Evolutionary conservation across 2,888 invertebrate species (phyloP).

Genomic region (Phorcus lineatus): DNA sequence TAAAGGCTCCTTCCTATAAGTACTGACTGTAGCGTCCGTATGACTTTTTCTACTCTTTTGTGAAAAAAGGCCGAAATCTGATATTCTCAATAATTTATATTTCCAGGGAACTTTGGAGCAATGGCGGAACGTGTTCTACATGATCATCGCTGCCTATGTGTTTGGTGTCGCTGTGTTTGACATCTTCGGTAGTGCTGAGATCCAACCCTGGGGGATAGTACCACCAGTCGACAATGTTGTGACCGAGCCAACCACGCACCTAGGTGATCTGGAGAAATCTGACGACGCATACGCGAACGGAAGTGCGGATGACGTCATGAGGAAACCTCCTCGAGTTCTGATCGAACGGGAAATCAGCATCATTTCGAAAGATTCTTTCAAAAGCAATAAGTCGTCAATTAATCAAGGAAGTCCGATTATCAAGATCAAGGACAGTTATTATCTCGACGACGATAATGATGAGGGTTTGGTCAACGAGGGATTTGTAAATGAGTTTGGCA

Average conservation of each 20-base stretch:
- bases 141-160: not conserved
- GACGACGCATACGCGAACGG: not conserved
- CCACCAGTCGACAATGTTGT: not conserved
- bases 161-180: not conserved
- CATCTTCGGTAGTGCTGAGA: constrained; percentile 1
- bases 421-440: not conserved
- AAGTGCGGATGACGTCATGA: not conserved
- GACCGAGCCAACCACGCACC: not conserved
- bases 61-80: no score
- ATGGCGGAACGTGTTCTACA: constrained; percentile 14
- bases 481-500: not conserved
- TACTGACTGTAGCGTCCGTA: no score
- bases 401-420: not conserved
- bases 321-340: not conserved
- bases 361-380: not conserved
- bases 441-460: not conserved
- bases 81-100: no score
- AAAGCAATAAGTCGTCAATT: not conserved
- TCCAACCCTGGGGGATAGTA: not conserved
- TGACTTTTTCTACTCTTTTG: no score
- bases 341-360: not conserved
- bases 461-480: not conserved
- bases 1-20: no score
- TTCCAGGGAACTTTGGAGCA: constrained; percentile 3
- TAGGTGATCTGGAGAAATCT: not conserved